phyloP scores from a whole-genome alignment of 2,888 invertebrate genomes.

The Hartigia nigra region DNA sequence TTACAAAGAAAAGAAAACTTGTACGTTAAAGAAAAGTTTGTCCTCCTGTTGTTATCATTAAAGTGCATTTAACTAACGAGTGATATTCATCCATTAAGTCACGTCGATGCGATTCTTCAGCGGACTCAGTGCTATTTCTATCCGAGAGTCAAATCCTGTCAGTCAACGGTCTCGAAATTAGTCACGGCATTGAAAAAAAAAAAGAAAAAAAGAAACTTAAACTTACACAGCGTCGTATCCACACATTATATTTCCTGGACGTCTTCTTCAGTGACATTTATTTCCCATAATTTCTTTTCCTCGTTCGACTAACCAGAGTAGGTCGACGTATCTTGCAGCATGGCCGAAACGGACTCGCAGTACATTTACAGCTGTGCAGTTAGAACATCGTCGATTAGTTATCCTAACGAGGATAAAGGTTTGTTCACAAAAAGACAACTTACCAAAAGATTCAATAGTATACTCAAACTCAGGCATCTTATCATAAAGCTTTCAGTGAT shows the following conservation, averaged over 20 bases:
- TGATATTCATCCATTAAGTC: neutral
- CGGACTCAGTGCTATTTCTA: neutral
- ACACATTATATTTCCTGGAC: neutral
- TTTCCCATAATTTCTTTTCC: neutral
- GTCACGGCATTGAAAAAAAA: neutral
- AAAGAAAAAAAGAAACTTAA: neutral
- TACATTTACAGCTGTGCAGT: slow-evolving; percentile 22
- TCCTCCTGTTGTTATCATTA: neutral
- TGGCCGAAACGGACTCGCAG: slow-evolving; percentile 15
- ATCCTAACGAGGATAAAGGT: slow-evolving; percentile 8
- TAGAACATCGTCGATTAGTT: slow-evolving; percentile 14
- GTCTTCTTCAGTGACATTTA: neutral
- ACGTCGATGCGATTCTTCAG: neutral
- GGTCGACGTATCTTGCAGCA: neutral
- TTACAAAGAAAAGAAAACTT: neutral
- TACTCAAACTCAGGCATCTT: neutral
- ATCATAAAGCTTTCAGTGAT: neutral
- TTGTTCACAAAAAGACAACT: neutral
- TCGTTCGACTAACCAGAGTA: neutral
- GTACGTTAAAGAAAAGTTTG: neutral
- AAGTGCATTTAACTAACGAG: neutral
- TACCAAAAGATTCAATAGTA: neutral
- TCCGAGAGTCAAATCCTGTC: neutral
- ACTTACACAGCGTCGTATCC: neutral
- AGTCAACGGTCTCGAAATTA: neutral